A percentile compares a stretch with the other conserved stretches of the same genome.
Conservation (phyloP, 2,888 invertebrate genomes). For the Dasysyrphus tricinctus region DNA sequence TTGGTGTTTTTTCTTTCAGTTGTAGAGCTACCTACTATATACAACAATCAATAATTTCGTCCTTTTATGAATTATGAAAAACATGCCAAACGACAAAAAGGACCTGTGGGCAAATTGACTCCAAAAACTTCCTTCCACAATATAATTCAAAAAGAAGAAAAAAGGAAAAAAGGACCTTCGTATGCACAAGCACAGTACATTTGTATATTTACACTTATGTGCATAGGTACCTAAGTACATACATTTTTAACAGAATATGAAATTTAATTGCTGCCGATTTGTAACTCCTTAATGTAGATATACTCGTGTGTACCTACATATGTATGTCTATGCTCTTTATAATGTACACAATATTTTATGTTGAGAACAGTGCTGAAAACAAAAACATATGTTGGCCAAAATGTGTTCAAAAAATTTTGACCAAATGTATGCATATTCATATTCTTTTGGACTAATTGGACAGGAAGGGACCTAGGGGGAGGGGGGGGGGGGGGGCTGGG, state of each 20-base stretch:
- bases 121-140: conserved; percentile 8
- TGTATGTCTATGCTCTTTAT: conserved; percentile 7
- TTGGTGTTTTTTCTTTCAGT: not conserved
- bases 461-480: too few species aligned
- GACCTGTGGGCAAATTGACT: conserved; percentile 43
- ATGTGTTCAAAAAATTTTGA: too few species aligned
- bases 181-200: not conserved
- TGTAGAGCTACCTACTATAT: not conserved
- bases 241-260: conserved; percentile 40
- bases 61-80: conserved; percentile 48
- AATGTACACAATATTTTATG: not conserved
- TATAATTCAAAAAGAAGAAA: not conserved
- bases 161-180: not conserved
- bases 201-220: not conserved
- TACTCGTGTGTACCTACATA: not conserved
- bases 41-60: conserved; percentile 70
- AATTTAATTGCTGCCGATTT: conserved; percentile 70
- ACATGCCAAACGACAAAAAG: conserved; percentile 34
- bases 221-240: not conserved
- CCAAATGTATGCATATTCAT: too few species aligned
- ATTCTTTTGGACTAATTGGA: too few species aligned
- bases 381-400: not conserved
- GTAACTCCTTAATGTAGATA: conserved; percentile 37
- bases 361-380: not conserved
- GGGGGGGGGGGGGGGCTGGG: too few species aligned